Base-by-base conservation (phyloP, 2,797 vertebrate genomes). In the Hoplostethus mediterraneus region DNA sequence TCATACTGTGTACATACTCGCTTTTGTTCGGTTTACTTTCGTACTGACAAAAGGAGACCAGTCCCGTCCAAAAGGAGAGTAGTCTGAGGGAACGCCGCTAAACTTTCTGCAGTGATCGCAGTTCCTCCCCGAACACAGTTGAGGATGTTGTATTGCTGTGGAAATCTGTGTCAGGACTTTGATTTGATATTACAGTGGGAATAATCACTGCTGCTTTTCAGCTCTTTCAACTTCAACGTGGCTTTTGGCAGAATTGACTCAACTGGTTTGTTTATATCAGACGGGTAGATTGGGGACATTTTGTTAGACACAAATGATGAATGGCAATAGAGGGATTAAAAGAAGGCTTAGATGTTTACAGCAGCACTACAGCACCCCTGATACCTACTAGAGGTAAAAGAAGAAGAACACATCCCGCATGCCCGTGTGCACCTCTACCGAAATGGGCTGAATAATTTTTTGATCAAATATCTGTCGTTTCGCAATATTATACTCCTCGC, bases 1-100 rank as follows among this genome's bases (percentile, higher is more conserved):
- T 77, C 47, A 31, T 58, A 57, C 17, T n/a, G 45, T 40, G 16
- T 16, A 45, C 8, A 59, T 36, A 11, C 59, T 60, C 28, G 28
- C 28, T 77, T 71, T 51, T 62, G 31, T 75, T 30, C 68, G 45
- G 51, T 60, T 47, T 67, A 54, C 44, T 17, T 59, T 51, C 66
- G 25, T 9, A 2, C 56, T 11, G 57, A 44, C 38, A 56, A 52
- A 54, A 11, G n/a, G 17, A 47, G 31, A 38, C 6, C 48, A 11
- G 12, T 58, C 13, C 17, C 55, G 49, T 60, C 47, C 60, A n/a
- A 63, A 21, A 71, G 30, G n/a, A 48, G 12, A 57, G 2, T 12
- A 72, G 36, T 53, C 55, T 16, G 38, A 8, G 13, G n/a, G 45
- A 42, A 53, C 40, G 21, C 16, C 54, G 55, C 56, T 55, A 21